Base-by-base conservation (phyloP, 2,113 vertebrate species). In the Siphamia tubifer region DNA sequence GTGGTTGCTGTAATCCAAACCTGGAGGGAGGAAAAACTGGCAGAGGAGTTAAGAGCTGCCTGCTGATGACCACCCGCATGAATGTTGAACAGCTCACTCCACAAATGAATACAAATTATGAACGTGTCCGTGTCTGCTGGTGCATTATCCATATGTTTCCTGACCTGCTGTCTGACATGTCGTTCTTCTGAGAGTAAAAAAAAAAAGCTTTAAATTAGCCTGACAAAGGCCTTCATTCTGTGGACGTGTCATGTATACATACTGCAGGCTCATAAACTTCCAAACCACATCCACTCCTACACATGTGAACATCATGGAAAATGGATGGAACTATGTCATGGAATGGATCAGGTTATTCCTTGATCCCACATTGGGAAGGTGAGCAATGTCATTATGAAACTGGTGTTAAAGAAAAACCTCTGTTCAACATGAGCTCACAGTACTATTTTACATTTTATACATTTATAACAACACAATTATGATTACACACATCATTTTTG, bases 61-160 rank as follows among this genome's bases (percentile, higher is more conserved):
- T 85, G 79, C 85, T 81, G 78, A 88, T 78, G 79, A 87, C 58
- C 52, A 81, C 47, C 65, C 55, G 42, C 28, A 53, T 34, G 67
- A 85, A 78, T 81, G 63, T 49, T 77, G 51, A 65, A 45, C 28
- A 67, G 24, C 68, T 74, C 66, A 45, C 28, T 44, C 62, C 52
- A 48, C 60, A 72, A 53, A 52, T 39, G 42, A 52, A 70, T 16
- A 30, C 67, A 71, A 16, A 28, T 36, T 25, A 0, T 21, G 27
- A 54, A 32, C 15, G 8, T 28, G 24, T 28, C 25, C 30, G 48
- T 36, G 2, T 13, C 40, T 5, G 32, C 2, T 12, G 3, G 19
- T 42, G 27, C 42, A 28, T 49, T 35, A 28, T 2, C 44, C 25
- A 16, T 48, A 25, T 48, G 45, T 27, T 48, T 3, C 12, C 5